Evolutionary conservation across 2,888 invertebrate genomes (phyloP), one percentile per base, ranked within the genome.

Genomic region (Chrysina gloriosa): DNA sequence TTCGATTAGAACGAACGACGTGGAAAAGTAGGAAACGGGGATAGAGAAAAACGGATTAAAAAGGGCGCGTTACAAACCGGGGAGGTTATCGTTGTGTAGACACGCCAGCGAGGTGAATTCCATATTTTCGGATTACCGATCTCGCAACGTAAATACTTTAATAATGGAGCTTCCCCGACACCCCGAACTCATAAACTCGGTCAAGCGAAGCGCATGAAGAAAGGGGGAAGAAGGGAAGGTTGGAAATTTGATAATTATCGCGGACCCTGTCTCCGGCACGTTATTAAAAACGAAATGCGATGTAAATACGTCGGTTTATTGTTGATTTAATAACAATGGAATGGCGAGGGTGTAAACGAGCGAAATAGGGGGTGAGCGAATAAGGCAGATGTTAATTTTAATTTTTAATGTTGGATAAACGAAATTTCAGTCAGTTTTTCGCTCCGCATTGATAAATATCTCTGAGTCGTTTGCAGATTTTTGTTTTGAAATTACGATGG

Each of bases 311-410:
- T n/a, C 45, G 45, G 45, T 45, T 19, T 45, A 45, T 16, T 21
- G 45, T 23, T 45, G 45, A 45, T 45, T 45, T 45, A 45, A 45
- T 45, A 45, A 45, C 45, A 45, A 45, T 21, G 21, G 16, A 9
- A 2, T 19, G 6, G 2, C 11, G 2, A 4, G 21, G 16, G 7
- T 6, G 14, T 5, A 42, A 16, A 42, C 7, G 36, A 2, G 36
- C 2, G 36, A 36, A 11, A 6, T 9, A 2, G 7, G 42, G 16
- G 19, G 42, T 19, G 45, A 7, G 7, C 3, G 7, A 16, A 4
- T 9, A 6, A 16, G 45, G 45, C 45, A 45, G 45, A 45, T 45
- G 45, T 21, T 16, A 21, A 45, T 45, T 45, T 45, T 45, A 45
- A 45, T 45, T 45, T 45, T 45, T 45, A 45, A 45, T 6, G 45